Evolutionary conservation across 2,797 vertebrate species (phyloP), one percentile per base, ranked within the genome.

Genomic region (Pterois miles): DNA sequence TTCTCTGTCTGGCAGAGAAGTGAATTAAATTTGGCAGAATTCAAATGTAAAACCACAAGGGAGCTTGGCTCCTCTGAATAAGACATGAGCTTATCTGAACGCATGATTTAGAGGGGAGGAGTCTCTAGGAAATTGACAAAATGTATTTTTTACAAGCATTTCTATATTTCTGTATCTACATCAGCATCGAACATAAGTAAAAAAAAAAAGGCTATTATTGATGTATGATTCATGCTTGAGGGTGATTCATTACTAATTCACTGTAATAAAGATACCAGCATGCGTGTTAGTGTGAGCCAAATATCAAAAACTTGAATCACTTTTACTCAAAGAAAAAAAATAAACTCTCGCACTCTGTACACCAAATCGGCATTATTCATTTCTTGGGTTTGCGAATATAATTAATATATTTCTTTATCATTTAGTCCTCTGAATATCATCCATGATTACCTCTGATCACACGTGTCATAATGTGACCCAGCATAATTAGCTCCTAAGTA

Each of bases 11-110:
- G 54, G 20, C 20, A 73, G 66, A 29, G 5, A 43, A 60, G 46
- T 63, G 65, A 69, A 83, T 77, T 34, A 52, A 46, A 70, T 76
- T 71, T 40, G 52, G 23, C 16, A 64, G 9, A 46, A 67, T 57
- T 57, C 22, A 57, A 67, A 71, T 67, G 58, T n/a, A 56, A n/a
- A 52, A 34, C 12, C 13, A 33, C 16, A 71, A 33, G 54, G 54
- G 18, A 33, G 29, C 31, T 20, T 10, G 54, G 13, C 46, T 48
- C 46, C 46, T 48, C 46, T 48, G n/a, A 48, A 48, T 48, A 48
- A n/a, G 27, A 57, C 54, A 29, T 57, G 8, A 31, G 14, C 2
- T 18, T 25, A 14, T 8, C 53, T 56, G 53, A 43, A 48, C 20
- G 9, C 46, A 20, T 57, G 27, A 57, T 57, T 18, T 56, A 14